phyloP scores from a whole-genome alignment of 2,113 vertebrate species.

The Hippopotamus amphibius region DNA sequence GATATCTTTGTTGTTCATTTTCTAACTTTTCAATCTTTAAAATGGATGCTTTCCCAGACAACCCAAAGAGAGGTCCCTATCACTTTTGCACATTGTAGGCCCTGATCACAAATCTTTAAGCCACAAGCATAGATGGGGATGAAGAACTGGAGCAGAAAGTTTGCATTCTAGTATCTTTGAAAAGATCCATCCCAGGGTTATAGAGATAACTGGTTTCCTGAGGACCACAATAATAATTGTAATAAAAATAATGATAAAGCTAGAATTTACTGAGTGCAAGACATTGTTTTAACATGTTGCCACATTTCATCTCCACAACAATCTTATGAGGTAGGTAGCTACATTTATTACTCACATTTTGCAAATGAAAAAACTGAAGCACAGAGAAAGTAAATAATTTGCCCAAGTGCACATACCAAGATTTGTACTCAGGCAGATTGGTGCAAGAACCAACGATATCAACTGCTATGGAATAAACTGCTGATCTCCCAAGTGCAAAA shows the following conservation, averaged over 20 bases:
- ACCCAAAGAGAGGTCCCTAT: background rate
- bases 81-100: background rate
- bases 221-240: background rate
- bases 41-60: background rate
- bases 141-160: background rate
- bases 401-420: background rate
- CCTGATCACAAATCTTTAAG: background rate
- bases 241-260: background rate
- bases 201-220: background rate
- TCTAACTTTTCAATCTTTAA: background rate
- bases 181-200: background rate
- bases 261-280: background rate
- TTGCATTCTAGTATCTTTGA: background rate
- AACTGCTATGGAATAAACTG: background rate
- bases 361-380: background rate
- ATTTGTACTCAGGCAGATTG: background rate
- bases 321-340: background rate
- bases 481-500: background rate
- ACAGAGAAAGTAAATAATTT: background rate
- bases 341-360: background rate
- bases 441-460: background rate
- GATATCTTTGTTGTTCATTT: background rate
- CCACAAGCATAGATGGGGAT: background rate
- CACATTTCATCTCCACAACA: background rate
- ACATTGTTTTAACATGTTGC: background rate